Conservation (phyloP, 2,797 vertebrate genomes). For the Podarcis lilfordi region DNA sequence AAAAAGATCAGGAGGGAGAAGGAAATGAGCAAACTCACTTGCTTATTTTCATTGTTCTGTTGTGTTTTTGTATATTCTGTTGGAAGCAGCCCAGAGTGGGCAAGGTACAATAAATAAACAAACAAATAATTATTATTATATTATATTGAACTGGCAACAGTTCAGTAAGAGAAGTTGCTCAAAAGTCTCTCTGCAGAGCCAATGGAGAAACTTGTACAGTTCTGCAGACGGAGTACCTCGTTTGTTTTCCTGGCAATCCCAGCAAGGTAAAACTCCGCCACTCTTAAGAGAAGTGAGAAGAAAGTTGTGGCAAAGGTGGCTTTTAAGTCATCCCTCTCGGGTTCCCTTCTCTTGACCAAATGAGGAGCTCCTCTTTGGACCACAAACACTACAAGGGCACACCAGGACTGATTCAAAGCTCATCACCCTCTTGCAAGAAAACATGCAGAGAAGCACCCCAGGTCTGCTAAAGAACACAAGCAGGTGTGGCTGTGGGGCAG, state of each 20-base stretch:
- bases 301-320: too few species aligned
- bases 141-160: too few species aligned
- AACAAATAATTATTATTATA: too few species aligned
- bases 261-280: neutral
- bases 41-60: too few species aligned
- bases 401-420: neutral
- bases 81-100: neutral
- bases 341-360: too few species aligned
- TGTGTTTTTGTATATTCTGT: neutral
- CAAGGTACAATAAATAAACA: too few species aligned
- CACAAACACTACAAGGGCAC: neutral
- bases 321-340: too few species aligned
- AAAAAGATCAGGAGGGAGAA: too few species aligned
- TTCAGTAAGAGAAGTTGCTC: too few species aligned
- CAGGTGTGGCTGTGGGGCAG: neutral
- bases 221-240: neutral
- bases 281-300: neutral
- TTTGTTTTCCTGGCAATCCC: neutral
- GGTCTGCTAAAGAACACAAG: neutral
- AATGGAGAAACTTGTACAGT: neutral
- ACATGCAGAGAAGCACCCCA: neutral
- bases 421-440: neutral
- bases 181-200: neutral
- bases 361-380: neutral
- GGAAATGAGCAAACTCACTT: too few species aligned